These are phyloP conservation scores for Colossoma macropomum DNA, from an alignment of 2,113 vertebrate species.

Conservation along the genomic window DNA sequence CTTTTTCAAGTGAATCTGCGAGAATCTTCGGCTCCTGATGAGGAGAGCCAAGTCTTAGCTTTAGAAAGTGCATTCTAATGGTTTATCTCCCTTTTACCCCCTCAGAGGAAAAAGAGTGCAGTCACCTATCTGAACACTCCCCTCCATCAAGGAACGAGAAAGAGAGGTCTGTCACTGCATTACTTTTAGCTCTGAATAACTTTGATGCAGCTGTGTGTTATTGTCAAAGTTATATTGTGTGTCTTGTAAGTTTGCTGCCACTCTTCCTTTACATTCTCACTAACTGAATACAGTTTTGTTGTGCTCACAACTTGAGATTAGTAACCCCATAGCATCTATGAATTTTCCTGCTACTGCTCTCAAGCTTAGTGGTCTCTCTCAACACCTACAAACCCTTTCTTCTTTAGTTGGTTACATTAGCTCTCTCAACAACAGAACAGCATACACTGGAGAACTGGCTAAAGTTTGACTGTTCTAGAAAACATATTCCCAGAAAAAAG, in stretches of 20 bases:
- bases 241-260: neutral
- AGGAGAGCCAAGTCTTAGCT: too few relatives aligned
- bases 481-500: too few relatives aligned
- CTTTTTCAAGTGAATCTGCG: too few relatives aligned
- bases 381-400: neutral
- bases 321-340: neutral
- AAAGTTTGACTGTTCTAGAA: too few relatives aligned
- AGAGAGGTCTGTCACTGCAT: constrained; percentile 87
- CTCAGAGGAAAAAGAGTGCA: constrained; percentile 96
- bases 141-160: constrained; percentile 94
- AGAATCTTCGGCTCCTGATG: too few relatives aligned
- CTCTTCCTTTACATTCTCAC: neutral
- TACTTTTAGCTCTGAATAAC: constrained; percentile 6
- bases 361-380: neutral
- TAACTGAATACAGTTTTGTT: neutral
- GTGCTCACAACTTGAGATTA: neutral
- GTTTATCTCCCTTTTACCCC: neutral
- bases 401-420: neutral
- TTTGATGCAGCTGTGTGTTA: constrained; percentile 10
- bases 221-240: constrained; percentile 7
- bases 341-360: constrained; percentile 1
- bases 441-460: neutral
- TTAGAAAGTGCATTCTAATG: constrained; percentile 12
- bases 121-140: constrained; percentile 99
- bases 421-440: neutral